Evolutionary conservation across 2,797 vertebrate species (phyloP), one percentile per base, ranked within the genome.

Genomic region (Microchirus variegatus): DNA sequence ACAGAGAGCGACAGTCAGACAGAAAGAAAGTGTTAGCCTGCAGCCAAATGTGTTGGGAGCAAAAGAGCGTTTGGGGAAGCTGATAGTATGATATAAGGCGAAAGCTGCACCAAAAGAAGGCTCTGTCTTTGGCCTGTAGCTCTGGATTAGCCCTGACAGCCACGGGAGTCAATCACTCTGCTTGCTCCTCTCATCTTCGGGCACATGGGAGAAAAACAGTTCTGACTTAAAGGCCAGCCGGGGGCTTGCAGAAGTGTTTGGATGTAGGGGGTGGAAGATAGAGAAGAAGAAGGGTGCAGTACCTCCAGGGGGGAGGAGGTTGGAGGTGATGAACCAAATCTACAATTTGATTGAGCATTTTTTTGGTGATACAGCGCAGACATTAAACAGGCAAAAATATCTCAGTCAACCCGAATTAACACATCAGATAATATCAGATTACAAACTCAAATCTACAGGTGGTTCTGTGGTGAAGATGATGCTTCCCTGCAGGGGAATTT

Each of bases 131-230:
- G 73, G 84, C 81, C 78, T 63, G 44, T 70, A 83, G 85, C 80
- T 65, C 77, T 72, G 78, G 75, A 84, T 89, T 86, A 87, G 78
- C 70, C 53, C 73, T 18, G 62, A 49, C 17, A 11, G 66, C 76
- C 67, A 48, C 58, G 19, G 80, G 80, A 86, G 86, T 84, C 86
- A 77, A 82, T 87, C 80, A 84, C 72, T 67, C 70, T 60, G 61
- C 68, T 68, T 13, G 67, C 75, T 73, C 55, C 63, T 75, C 82
- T 89, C 81, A 75, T 89, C 77, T 84, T 48, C 22, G 68, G 63
- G 65, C 77, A 66, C 61, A 53, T 36, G 6, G 72, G 43, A 73
- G 73, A 85, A 78, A 63, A 76, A 77, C 77, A 63, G 70, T 68
- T 15, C 53, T 59, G 69, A 75, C 59, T 7, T 62, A 51, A 44